phyloP scores from a whole-genome alignment of 2,113 vertebrate species.

The Barnardius zonarius region DNA sequence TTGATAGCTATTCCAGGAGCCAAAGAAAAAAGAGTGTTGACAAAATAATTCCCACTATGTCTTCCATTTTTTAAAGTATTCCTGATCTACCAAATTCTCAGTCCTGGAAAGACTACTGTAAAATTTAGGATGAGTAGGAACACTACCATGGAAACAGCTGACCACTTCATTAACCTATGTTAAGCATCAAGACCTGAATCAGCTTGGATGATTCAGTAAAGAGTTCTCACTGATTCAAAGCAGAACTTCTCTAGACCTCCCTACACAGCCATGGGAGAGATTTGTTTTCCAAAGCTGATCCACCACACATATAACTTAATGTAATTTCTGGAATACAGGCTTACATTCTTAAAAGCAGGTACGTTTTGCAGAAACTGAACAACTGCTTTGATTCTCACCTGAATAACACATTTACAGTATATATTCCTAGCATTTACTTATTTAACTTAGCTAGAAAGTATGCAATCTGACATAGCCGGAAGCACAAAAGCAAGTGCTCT shows the following conservation, averaged over 20 bases:
- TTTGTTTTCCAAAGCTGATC: neutral
- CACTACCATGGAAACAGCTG: neutral
- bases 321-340: neutral
- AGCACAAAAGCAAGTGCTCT: neutral
- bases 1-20: neutral
- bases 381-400: neutral
- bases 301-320: neutral
- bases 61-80: neutral
- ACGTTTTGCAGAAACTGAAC: neutral
- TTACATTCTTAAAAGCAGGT: neutral
- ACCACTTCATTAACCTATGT: neutral
- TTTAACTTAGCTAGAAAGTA: neutral
- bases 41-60: neutral
- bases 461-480: neutral
- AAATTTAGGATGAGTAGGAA: neutral
- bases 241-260: neutral
- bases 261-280: neutral
- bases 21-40: neutral
- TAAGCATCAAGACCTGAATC: neutral
- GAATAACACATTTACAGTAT: neutral
- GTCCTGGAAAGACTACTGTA: neutral
- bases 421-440: neutral
- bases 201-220: neutral
- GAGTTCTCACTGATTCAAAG: neutral
- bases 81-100: neutral